phyloP scores from a whole-genome alignment of 37 sponge, comb jelly and placozoan species.

The Ianthella basta region DNA sequence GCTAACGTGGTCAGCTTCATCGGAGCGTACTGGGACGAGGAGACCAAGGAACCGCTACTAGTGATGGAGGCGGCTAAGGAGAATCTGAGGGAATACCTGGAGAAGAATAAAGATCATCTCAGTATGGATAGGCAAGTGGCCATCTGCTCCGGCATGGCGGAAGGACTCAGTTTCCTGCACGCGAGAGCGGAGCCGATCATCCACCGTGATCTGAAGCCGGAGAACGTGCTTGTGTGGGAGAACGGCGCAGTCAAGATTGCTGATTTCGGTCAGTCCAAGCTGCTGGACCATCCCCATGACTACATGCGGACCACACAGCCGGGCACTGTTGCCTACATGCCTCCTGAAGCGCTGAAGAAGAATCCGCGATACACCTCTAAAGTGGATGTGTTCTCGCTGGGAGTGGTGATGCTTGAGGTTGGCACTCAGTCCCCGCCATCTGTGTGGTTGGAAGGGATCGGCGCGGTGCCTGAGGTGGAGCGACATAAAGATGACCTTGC shows the following conservation, averaged over 20 bases:
- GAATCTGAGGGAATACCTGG: constrained; percentile 4
- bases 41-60: background rate
- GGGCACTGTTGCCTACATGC: constrained; percentile 9
- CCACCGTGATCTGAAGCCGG: constrained; percentile 24
- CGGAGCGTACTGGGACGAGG: constrained; percentile 14
- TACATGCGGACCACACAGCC: constrained; percentile 19
- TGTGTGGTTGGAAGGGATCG: background rate
- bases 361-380: background rate
- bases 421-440: constrained; percentile 10
- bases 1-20: background rate
- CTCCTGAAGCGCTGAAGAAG: constrained; percentile 22
- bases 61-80: constrained; percentile 12
- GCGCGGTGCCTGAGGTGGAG: constrained; percentile 37
- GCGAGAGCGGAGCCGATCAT: background rate
- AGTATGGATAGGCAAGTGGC: background rate
- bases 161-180: constrained; percentile 1
- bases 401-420: background rate
- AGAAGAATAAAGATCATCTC: background rate
- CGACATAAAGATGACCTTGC: constrained; percentile 30
- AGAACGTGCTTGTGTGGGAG: background rate
- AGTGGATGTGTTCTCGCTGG: constrained; percentile 22
- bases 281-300: background rate
- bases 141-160: background rate
- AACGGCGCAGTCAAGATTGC: background rate
- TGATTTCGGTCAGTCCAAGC: constrained; percentile 35